phyloP scores from a whole-genome alignment of 2,888 invertebrate genomes.

The Agonum fuliginosum region DNA sequence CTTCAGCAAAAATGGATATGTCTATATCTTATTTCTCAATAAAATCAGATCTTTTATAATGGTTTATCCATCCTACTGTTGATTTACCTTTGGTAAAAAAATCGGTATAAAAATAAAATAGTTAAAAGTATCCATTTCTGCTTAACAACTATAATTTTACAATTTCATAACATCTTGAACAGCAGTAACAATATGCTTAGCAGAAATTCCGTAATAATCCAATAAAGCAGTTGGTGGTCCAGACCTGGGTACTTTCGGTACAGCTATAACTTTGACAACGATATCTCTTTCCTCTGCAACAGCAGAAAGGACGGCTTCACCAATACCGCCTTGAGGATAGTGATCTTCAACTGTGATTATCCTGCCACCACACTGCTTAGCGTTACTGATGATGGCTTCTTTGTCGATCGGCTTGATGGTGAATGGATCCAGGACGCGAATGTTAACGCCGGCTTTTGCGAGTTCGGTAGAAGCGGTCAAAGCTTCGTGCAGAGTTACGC shows the following conservation, averaged over 20 bases:
- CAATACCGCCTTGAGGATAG: conserved; percentile 96
- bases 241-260: conserved; percentile 90
- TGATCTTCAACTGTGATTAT: conserved; percentile 98
- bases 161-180: conserved; percentile 79
- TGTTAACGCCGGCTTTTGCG: conserved; percentile 81
- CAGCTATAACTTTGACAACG: conserved; percentile 86
- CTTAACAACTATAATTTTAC: conserved; percentile 65
- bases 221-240: conserved; percentile 92
- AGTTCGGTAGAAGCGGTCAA: conserved; percentile 87
- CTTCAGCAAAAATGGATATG: conserved; percentile 22
- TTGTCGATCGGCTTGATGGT: conserved; percentile 96
- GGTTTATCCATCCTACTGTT: neutral
- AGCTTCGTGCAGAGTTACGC: conserved; percentile 95
- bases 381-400: conserved; percentile 83
- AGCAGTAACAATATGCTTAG: conserved; percentile 85
- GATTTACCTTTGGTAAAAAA: conserved; percentile 4
- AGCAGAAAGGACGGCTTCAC: conserved; percentile 94
- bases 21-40: neutral
- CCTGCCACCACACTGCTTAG: conserved; percentile 85
- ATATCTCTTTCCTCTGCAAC: conserved; percentile 83
- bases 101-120: neutral
- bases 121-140: conserved; percentile 27
- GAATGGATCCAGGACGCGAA: conserved; percentile 95
- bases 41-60: conserved; percentile 26
- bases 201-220: conserved; percentile 91